These are phyloP conservation scores for Ceratosolen solmsi DNA, from an alignment of 1,140 invertebrate genomes.

Conservation along the genomic window DNA sequence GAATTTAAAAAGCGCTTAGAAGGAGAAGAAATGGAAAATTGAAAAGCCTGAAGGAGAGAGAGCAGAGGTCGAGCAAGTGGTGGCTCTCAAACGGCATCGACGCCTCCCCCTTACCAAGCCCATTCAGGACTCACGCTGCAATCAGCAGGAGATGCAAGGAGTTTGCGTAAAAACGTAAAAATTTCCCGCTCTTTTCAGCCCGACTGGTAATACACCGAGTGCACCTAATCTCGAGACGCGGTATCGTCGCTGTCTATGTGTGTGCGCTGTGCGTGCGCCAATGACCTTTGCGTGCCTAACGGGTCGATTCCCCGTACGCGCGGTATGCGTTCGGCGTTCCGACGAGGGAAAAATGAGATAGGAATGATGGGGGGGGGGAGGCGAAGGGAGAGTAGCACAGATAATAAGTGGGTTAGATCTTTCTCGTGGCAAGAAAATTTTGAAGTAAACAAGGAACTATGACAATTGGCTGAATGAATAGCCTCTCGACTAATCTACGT, in stretches of 20 bases:
- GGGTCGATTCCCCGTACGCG: background rate
- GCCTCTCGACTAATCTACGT: no score
- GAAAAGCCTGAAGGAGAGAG: background rate
- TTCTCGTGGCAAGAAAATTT: no score
- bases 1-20: background rate
- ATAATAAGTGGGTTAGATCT: no score
- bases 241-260: background rate
- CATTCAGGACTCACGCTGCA: background rate
- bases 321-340: no score
- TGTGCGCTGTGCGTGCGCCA: conserved; percentile 27
- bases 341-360: no score
- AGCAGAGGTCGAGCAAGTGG: no score
- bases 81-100: no score
- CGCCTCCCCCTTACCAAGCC: no score
- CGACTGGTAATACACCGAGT: background rate
- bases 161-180: background rate
- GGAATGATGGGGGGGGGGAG: no score
- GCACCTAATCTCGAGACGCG: background rate
- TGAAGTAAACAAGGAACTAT: background rate
- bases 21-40: background rate
- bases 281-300: conserved; percentile 25
- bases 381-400: no score
- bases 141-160: background rate
- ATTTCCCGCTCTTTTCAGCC: background rate
- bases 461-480: no score